Percentiles rank a stretch among this genome's conserved stretches.
Evolutionary conservation across 2,888 invertebrate genomes (phyloP).

Genomic region (Sphaerophoria taeniata): DNA sequence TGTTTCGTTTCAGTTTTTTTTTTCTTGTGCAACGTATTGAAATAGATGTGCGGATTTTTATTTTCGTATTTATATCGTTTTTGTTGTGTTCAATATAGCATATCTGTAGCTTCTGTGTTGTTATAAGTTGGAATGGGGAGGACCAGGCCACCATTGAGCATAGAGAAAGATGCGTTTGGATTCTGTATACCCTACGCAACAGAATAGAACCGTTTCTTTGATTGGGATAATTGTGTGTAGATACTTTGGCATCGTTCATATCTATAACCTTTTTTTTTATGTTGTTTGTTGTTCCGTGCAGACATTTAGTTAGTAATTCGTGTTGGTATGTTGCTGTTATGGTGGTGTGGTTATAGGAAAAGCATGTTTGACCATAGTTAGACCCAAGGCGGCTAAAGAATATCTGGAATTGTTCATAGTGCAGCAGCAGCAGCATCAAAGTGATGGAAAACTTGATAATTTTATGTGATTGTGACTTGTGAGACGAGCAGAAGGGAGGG

Average conservation of each 20-base stretch:
- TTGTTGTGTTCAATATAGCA: conserved; percentile 48
- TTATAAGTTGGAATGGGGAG: conserved; percentile 8
- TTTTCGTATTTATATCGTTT: conserved; percentile 48
- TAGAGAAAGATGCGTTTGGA: conserved; percentile 40
- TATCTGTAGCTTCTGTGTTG: conserved; percentile 54
- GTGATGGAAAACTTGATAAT: conserved; percentile 64
- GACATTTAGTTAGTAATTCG: conserved; percentile 51
- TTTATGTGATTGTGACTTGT: conserved; percentile 21
- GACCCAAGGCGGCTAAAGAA: conserved; percentile 15
- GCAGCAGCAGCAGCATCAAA: conserved; percentile 16
- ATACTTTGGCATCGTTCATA: conserved; percentile 66
- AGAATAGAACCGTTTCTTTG: conserved; percentile 48
- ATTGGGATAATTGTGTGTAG: conserved; percentile 69
- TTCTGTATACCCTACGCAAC: conserved; percentile 13
- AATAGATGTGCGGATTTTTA: conserved; percentile 66
- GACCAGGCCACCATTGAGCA: not conserved
- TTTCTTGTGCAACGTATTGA: conserved; percentile 49
- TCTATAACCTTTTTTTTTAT: conserved; percentile 56
- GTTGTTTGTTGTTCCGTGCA: not conserved
- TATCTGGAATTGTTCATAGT: conserved; percentile 42
- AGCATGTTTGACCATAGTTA: conserved; percentile 59
- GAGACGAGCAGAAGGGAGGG: conserved; percentile 14
- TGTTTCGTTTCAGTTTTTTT: conserved; percentile 1
- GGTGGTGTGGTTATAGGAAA: conserved; percentile 45
- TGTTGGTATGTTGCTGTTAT: conserved; percentile 67